These are phyloP conservation scores for Paedocypris micromegethes DNA, from an alignment of 2,797 vertebrate species.

Conservation along the genomic window DNA sequence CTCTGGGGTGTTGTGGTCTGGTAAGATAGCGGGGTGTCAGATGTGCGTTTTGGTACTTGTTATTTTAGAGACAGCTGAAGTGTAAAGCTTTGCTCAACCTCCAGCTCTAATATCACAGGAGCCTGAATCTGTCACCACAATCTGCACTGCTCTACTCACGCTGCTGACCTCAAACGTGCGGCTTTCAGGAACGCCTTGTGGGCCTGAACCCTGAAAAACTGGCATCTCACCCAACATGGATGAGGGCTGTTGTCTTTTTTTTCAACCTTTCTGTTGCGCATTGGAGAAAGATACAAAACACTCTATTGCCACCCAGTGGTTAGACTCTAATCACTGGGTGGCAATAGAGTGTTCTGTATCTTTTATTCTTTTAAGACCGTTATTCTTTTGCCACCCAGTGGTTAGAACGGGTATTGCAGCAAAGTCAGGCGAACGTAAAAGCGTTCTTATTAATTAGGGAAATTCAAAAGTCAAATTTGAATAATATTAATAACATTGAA, in stretches of 20 bases:
- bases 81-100: constrained; percentile 1
- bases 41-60: constrained; percentile 28
- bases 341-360: too few relatives aligned
- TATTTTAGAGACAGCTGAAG: constrained; percentile 34
- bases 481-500: too few relatives aligned
- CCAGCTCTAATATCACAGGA: constrained; percentile 23
- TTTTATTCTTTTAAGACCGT: too few relatives aligned
- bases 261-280: too few relatives aligned
- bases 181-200: constrained; percentile 3
- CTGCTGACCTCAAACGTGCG: constrained; percentile 31
- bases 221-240: neutral
- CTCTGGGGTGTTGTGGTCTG: neutral
- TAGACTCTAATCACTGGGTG: too few relatives aligned
- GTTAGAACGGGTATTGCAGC: constrained; percentile 28
- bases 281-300: too few relatives aligned
- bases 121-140: constrained; percentile 35
- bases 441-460: too few relatives aligned
- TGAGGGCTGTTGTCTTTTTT: too few relatives aligned
- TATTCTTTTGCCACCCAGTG: constrained; percentile 54
- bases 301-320: too few relatives aligned
- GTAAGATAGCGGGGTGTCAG: constrained; percentile 29
- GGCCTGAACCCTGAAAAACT: constrained; percentile 19
- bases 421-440: neutral
- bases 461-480: neutral
- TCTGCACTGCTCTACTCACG: neutral